Base-by-base conservation (phyloP, 2,797 vertebrate genomes). In the Typhlichthys eigenmanni region DNA sequence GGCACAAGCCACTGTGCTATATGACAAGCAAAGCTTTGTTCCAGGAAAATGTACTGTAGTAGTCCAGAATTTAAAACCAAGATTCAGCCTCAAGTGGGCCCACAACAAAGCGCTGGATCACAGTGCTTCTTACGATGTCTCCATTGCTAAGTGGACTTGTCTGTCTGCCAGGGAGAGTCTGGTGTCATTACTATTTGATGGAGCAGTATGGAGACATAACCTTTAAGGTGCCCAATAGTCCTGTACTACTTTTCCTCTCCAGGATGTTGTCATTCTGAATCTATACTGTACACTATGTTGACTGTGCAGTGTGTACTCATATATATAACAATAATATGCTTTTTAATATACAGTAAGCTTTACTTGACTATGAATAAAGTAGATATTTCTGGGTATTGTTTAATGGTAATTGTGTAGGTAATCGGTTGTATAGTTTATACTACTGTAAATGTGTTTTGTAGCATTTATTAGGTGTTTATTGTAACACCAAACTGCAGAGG, bases 181-280 rank as follows among this genome's bases (percentile, higher is more conserved):
- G 68, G 53, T 76, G 84, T 70, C 80, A 74, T 91, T 89, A 86
- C 88, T 87, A 85, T 91, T 84, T 89, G 87, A 92, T 89, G 70
- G 72, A 66, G 73, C 67, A 59, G 38, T 67, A 85, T 83, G 80
- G 74, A 70, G 56, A 71, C 8, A 38, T 86, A 88, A 90, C 89
- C 89, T 92, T 91, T 83, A 87, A 82, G 68, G 74, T 66, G 64
- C 86, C 76, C 66, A 48, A 61, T 70, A 66, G 76, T 79, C 78
- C 69, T 78, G 47, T 60, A 49, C 88, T 88, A 89, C 87, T 91
- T 92, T 92, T 66, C 71, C 68, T 66, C 75, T 50, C 61, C 64
- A 68, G 70, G 72, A 13, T 59, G 73, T 82, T 84, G 81, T 60
- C 64, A 4, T 38, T 38, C 24, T 29, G 24, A 29, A 29, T 29